phyloP scores from a whole-genome alignment of 2,797 vertebrate species.

The Decapterus maruadsi region DNA sequence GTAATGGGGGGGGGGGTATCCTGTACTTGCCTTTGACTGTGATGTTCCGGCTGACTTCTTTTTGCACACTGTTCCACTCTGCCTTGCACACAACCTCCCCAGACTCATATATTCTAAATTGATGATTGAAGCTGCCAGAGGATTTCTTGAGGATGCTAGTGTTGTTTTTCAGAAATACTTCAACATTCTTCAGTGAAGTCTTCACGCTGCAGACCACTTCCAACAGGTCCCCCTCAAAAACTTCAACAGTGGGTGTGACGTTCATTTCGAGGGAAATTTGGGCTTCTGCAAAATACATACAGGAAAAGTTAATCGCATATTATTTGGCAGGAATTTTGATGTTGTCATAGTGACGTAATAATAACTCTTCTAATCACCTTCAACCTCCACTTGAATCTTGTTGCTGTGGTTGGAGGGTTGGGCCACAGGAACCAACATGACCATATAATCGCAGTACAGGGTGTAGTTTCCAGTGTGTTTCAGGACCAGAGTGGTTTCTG shows the following conservation, averaged over 20 bases:
- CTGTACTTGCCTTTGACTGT: conserved; percentile 69
- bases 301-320: conserved; percentile 7
- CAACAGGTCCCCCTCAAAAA: conserved; percentile 78
- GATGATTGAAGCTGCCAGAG: conserved; percentile 27
- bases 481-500: conserved; percentile 50
- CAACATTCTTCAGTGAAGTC: not conserved
- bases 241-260: conserved; percentile 29
- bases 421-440: conserved; percentile 29
- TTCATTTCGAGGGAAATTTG: conserved; percentile 70
- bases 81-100: conserved; percentile 81
- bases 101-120: conserved; percentile 39
- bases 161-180: conserved; percentile 74
- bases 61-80: conserved; percentile 70
- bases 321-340: not conserved
- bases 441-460: too few relatives aligned
- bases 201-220: conserved; percentile 72
- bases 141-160: conserved; percentile 54
- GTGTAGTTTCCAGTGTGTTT: conserved; percentile 34
- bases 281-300: conserved; percentile 69
- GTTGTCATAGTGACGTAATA: not conserved
- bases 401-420: conserved; percentile 73
- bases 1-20: not conserved
- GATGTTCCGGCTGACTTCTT: conserved; percentile 50
- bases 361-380: conserved; percentile 62
- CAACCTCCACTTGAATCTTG: conserved; percentile 56